These are phyloP conservation scores for Chrysolina oricalcia DNA, from an alignment of 2,888 invertebrate genomes.

Conservation along the genomic window DNA sequence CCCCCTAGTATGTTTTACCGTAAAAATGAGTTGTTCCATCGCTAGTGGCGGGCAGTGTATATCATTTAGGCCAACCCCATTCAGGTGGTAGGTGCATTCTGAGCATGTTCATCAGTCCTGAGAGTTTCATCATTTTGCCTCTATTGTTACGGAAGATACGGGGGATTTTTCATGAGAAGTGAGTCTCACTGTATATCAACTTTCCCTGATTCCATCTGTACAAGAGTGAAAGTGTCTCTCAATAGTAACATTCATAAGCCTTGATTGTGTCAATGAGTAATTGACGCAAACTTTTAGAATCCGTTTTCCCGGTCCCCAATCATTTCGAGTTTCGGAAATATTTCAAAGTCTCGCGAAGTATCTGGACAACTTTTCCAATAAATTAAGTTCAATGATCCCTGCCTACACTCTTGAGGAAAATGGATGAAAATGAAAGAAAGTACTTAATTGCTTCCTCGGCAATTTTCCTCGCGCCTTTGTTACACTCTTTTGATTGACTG, in stretches of 20 bases:
- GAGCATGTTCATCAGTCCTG: no score
- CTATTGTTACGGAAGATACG: no score
- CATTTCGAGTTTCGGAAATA: background rate
- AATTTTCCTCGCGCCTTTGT: background rate
- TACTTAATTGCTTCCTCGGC: conserved; percentile 15
- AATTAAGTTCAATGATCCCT: conserved; percentile 16
- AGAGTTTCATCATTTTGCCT: no score
- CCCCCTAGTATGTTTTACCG: no score
- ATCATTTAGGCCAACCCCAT: no score
- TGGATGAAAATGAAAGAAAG: conserved; percentile 8
- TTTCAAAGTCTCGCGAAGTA: background rate
- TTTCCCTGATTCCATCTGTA: no score
- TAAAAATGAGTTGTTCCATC: no score
- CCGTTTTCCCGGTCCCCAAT: background rate
- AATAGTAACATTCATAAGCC: background rate
- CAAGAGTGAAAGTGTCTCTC: background rate
- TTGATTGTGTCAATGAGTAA: background rate
- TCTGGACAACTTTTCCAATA: conserved; percentile 14
- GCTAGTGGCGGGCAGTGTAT: no score
- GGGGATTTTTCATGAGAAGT: no score
- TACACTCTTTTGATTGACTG: conserved; percentile 2
- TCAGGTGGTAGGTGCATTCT: no score
- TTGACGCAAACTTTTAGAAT: background rate
- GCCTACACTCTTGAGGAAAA: background rate
- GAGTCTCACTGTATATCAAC: no score